Evolutionary conservation across 2,888 invertebrate genomes (phyloP), one percentile per base, ranked within the genome.

Genomic region (Candidula unifasciata): DNA sequence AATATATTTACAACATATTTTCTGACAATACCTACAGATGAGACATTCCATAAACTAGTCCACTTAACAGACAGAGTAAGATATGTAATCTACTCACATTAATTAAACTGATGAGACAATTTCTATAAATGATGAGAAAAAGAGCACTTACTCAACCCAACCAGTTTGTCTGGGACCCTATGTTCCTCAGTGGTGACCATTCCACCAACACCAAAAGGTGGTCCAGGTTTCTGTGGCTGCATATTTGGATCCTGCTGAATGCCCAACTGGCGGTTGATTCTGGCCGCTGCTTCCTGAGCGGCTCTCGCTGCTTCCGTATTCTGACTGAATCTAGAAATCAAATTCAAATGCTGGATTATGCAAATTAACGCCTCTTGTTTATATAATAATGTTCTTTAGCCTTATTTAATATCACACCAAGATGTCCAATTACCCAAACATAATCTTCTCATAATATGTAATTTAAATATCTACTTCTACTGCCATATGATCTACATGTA

Each of bases 161-260:
- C 97, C 96, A 98, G 97, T 94, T 97, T 97, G 94, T 98, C 98
- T 24, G 98, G 98, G 88, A 98, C 97, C 91, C 96, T 95, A 89
- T 97, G 97, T 94, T 98, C 97, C 94, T 98, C 98, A 27, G 94
- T 94, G 76, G 92, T 90, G 33, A 93, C 91, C 88, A 93, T 91
- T 18, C 74, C 73, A 74, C 92, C 93, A 64, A 91, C 86, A 57
- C 89, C 89, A 68, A 87, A 80, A 73, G 87, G 87, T 30, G 87
- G 87, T 24, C 89, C 88, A 35, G 91, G 89, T 33, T 87, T 87
- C 66, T 87, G 85, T 21, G 87, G 85, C 82, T 87, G 87, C 87
- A 87, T 87, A 57, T 60, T 77, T 54, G 69, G 85, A 73, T 84
- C 87, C 68, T 33, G 85, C 66, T 84, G 82, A 76, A 93, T 90